Percentiles rank a stretch among this genome's conserved stretches.
phyloP scores from a whole-genome alignment of 2,888 invertebrate species.

The Trilocha varians region DNA sequence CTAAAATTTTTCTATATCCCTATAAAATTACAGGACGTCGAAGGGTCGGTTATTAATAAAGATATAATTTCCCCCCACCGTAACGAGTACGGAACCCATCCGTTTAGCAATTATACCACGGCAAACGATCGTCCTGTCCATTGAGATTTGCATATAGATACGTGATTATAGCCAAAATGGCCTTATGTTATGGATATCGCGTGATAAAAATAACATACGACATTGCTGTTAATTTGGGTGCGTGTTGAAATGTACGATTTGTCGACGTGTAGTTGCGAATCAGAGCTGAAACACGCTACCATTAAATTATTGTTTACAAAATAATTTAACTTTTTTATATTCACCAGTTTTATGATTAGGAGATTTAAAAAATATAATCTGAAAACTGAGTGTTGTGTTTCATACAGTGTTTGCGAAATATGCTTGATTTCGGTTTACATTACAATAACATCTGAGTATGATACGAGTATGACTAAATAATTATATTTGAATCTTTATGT shows the following conservation, averaged over 20 bases:
- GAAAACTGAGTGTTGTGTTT: no score
- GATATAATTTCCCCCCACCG: conserved; percentile 44
- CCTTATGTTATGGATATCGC: conserved; percentile 26
- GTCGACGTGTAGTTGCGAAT: neutral
- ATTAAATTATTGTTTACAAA: no score
- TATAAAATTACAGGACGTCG: conserved; percentile 35
- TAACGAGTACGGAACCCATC: conserved; percentile 45
- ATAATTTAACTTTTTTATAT: no score
- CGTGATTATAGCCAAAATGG: conserved; percentile 49
- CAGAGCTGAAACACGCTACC: no score
- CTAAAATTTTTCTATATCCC: conserved; percentile 10
- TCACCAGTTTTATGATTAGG: no score
- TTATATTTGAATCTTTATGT: no score
- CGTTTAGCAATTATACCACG: conserved; percentile 53
- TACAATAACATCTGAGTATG: no score
- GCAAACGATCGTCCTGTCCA: conserved; percentile 42
- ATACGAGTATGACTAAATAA: no score
- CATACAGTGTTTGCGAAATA: no score
- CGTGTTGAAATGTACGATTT: neutral
- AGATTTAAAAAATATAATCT: no score
- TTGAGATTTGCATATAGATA: conserved; percentile 64
- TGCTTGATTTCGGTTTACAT: no score
- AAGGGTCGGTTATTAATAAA: conserved; percentile 40
- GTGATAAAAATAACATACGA: conserved; percentile 18
- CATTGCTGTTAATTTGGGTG: conserved; percentile 3